Evolutionary conservation across 2,113 vertebrate species (phyloP), one percentile per base, ranked within the genome.

Genomic region (Scortum barcoo): DNA sequence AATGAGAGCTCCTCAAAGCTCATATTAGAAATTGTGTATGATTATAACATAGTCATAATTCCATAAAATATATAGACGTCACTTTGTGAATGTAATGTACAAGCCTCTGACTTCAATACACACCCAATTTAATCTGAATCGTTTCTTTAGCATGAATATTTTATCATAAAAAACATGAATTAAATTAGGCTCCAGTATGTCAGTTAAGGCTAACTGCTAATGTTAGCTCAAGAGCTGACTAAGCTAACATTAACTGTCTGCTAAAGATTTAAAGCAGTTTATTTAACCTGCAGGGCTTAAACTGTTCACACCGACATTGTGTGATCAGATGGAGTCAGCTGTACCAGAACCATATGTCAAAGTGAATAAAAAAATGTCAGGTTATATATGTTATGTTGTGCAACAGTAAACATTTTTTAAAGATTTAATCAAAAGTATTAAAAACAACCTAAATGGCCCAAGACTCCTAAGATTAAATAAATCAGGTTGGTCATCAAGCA

Each of bases 1-100:
- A 67, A 77, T 48, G 58, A 61, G 22, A 48, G 62, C 20, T 58
- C 56, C 42, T 44, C 74, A 17, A 48, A 60, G 68, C n/a, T 76
- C 44, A 36, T 20, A 54, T 40, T 42, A 66, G 22, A 74, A 11
- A 16, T 33, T 65, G 9, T 44, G 68, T 85, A 54, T 44, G 24
- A 71, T 72, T 53, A 44, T 17, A 58, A 57, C 16, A 26, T 33
- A 24, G 33, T 26, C 22, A 53, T 24, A 24, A 53, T n/a, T 75
- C 53, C 38, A 51, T 60, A 13, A 61, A 74, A 80, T 7, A 20
- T 26, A 81, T 53, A 12, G 26, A 62, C 4, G 38, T 75, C n/a
- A 62, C 24, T 54, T 14, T 75, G 4, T 42, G 6, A 40, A 38
- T 62, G 48, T 50, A 70, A 71, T 0, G 56, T 24, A 51, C 33